Evolutionary conservation across 2,113 vertebrate species (phyloP), one percentile per base, ranked within the genome.

Genomic region (Turdus rufiventris): DNA sequence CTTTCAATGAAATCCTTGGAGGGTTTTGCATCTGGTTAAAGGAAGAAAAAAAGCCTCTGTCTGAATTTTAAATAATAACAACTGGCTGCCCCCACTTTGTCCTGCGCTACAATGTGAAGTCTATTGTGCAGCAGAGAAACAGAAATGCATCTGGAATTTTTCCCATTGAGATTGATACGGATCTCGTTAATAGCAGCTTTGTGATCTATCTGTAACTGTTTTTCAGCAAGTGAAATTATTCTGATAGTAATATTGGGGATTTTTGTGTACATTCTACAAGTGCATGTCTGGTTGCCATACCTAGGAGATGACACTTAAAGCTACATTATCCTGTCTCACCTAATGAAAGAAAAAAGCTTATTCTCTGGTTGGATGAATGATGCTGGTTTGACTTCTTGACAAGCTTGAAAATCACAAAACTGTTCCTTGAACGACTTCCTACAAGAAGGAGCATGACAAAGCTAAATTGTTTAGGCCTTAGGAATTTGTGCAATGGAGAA

Each of bases 141-240:
- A 81, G 88, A 91, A 95, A 74, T 9, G 28, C 92, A 95, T 91
- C 89, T 96, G 92, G 92, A 89, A 20, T 87, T 91, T 73, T 93
- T 91, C 63, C 67, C 33, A 0, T 54, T 0, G 28, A 74, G 63
- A 57, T 66, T 85, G 77, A 68, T 60, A 75, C 3, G 23, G 54
- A 85, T 92, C 45, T 94, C 6, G 3, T 93, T 92, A 91, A 87
- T 48, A 92, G 76, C 57, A 54, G 51, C 88, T 95, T 96, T 95
- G 76, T 93, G 83, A 85, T 83, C 53, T 88, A 7, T 58, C 65
- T 75, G 33, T 79, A 86, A 77, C 18, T 85, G 65, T 2, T 87
- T 96, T 93, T 85, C 34, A 38, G 15, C 43, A 38, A 89, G 34
- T 65, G 23, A 38, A 84, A 51, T 61, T 74, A 42, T 48, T 85